Conservation (phyloP, 2,888 invertebrate species). For the Eubasilissa splendida region DNA sequence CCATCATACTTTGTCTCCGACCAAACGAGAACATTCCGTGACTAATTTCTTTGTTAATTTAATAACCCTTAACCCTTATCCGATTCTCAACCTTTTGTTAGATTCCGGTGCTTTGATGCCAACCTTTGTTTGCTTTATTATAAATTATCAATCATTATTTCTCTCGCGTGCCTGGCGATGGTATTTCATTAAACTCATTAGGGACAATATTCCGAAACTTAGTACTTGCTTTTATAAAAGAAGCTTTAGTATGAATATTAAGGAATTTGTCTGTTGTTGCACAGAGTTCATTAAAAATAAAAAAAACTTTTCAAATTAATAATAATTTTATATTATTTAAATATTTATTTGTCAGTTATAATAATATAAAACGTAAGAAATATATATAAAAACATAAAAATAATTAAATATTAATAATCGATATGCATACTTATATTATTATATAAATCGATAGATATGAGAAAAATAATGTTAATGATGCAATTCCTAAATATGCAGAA, state of each 20-base stretch:
- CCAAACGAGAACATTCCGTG: constrained; percentile 43
- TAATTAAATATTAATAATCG: no score
- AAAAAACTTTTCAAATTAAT: no score
- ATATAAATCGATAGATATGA: no score
- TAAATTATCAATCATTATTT: constrained; percentile 58
- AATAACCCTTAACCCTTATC: constrained; percentile 55
- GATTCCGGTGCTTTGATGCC: constrained; percentile 52
- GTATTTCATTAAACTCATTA: constrained; percentile 35
- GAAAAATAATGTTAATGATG: no score
- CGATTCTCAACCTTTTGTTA: constrained; percentile 51
- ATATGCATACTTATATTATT: no score
- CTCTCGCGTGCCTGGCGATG: constrained; percentile 51
- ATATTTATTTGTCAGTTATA: no score
- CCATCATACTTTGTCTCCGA: constrained; percentile 20
- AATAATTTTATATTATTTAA: no score
- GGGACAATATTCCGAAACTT: constrained; percentile 8
- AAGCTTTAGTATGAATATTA: background rate
- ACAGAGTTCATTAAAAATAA: no score
- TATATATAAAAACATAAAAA: no score
- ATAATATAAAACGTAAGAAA: no score
- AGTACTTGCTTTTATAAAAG: constrained; percentile 1
- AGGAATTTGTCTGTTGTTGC: no score
- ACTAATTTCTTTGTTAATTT: constrained; percentile 59
- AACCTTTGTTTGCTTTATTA: constrained; percentile 57
- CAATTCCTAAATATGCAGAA: no score